Evolutionary conservation across 2,113 vertebrate genomes (phyloP), one percentile per base, ranked within the genome.

Genomic region (Gorsachius goisagi): DNA sequence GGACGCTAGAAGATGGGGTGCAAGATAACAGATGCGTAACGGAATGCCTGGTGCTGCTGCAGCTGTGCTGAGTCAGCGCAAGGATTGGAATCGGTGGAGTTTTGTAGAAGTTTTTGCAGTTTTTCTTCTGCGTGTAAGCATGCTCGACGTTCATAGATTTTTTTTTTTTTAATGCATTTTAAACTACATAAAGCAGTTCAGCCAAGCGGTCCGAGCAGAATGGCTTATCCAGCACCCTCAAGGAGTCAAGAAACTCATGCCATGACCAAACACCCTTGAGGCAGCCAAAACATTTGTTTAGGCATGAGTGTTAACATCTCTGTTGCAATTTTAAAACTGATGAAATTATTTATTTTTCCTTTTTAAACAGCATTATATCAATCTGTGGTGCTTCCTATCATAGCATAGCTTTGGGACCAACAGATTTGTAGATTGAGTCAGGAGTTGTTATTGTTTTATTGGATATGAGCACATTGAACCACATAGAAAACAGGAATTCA

Each of bases 291-390:
- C 39, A 47, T 32, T 55, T 30, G 60, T 11, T 27, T 15, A 20
- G 45, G 33, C 3, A 7, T 0, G 2, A 26, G 41, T 4, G 18
- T 28, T 5, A 6, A 21, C 11, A 11, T 9, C 45, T 13, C 39
- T 66, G 16, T 49, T 27, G 63, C 56, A 26, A 7, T 26, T 23
- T 6, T 11, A 23, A 20, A 90, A 22, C 22, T 24, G 27, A 14
- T 17, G 3, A 66, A 20, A 56, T 26, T 2, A 12, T n/a, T 10
- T 37, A 2, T 6, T 83, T 84, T 47, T 16, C 11, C 12, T 4
- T 49, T 79, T n/a, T 37, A 45, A 52, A 8, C 15, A 26, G 19
- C n/a, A n/a, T 44, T 39, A 1, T 9, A 3, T 85, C 37, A 24
- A 53, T n/a, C 37, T 28, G 14, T 21, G 35, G 66, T 23, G 27